Conservation (phyloP, 2,113 vertebrate species). For the Dasyornis broadbenti region DNA sequence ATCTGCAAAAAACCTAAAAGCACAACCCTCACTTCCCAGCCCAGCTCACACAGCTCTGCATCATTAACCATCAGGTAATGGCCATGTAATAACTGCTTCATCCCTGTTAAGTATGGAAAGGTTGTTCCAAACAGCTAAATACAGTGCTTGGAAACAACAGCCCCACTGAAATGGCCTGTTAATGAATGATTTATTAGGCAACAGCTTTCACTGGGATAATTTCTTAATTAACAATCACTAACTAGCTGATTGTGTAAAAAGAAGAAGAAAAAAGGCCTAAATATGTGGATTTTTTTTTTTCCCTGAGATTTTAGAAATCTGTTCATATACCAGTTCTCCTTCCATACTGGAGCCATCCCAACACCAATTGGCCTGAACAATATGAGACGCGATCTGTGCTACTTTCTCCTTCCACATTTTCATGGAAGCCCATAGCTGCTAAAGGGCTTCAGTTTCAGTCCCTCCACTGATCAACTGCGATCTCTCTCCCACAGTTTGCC, state of each 20-base stretch:
- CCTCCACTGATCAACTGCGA: rapidly evolving
- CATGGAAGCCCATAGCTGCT: neutral
- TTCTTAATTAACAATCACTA: conserved; percentile 70
- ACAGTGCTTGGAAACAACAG: conserved; percentile 1
- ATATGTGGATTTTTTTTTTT: neutral
- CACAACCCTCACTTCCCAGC: neutral
- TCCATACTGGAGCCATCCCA: neutral
- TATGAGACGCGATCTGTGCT: neutral
- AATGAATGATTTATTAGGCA: conserved; percentile 73
- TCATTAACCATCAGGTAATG: conserved; percentile 57
- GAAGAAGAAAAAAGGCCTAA: neutral
- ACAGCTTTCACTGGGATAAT: conserved; percentile 52
- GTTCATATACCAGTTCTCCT: neutral
- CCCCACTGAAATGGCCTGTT: conserved; percentile 50
- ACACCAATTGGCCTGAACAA: neutral
- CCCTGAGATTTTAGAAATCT: neutral
- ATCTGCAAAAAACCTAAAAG: neutral
- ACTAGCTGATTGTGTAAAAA: conserved; percentile 23
- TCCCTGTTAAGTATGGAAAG: neutral
- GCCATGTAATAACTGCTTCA: neutral
- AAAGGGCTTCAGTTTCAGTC: neutral
- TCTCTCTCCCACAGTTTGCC: neutral
- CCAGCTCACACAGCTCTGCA: neutral
- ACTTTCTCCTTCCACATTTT: neutral
- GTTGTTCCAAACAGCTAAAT: conserved; percentile 15